Evolutionary conservation across 2,888 invertebrate genomes (phyloP), one percentile per base, ranked within the genome.

Genomic region (Mallateleia sp.): DNA sequence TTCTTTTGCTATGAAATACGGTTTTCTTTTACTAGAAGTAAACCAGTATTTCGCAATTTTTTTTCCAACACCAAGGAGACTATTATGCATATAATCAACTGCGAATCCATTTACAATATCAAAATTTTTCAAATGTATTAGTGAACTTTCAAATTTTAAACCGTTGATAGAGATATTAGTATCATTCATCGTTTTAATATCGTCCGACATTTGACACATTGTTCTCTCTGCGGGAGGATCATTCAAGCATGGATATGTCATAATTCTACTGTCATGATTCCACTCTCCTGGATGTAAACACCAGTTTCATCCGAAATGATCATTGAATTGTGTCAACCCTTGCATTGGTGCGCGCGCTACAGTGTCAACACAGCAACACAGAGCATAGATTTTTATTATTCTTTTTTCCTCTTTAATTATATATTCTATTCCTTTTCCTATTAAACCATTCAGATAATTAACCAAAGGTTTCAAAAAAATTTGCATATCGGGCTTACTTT

Each of bases 31-130:
- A n/a, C n/a, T n/a, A n/a, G n/a, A n/a, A n/a, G n/a, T 11, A 22
- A 87, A 71, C 87, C 87, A 87, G 32, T 82, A 85, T n/a, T 60
- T 45, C 15, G 56, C 28, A 77, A 87, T 83, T 52, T 83, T 82
- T 22, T 77, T 58, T 34, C 69, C 78, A 6, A 82, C 75, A 6
- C 88, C 87, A 24, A 82, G 56, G 22, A 67, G 56, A 25, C 85
- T 74, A 52, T 47, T 74, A 42, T 90, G 90, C 88, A 90, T 90
- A 54, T 72, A 75, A 67, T 90, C 87, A 11, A 79, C 74, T n/a
- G 66, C 66, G 9, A 90, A 66, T 22, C 75, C 72, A 22, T 88
- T 60, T 15, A 81, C 71, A 15, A 89, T 83, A 56, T 90, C 71
- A 56, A 89, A 90, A 18, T 47, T 8, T 22, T 82, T 66, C 25